Percentiles rank a stretch among this genome's conserved stretches.
These are phyloP conservation scores for Hyles vespertilio DNA, from an alignment of 1,140 invertebrate genomes.

Conservation along the genomic window DNA sequence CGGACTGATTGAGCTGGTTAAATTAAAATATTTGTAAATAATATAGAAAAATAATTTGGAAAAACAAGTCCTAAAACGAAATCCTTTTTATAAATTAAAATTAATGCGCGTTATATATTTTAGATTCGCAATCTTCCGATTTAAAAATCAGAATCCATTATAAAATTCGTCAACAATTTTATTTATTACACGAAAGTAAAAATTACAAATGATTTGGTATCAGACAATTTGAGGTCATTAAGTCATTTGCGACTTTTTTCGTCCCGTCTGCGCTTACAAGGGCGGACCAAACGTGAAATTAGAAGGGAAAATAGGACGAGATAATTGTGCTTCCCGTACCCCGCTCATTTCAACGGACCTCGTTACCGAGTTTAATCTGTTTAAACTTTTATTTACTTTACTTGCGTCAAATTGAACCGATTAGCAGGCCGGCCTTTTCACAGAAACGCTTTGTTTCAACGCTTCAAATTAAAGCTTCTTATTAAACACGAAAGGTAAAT, in stretches of 20 bases:
- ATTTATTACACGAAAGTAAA: too few relatives aligned
- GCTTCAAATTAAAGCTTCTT: slow-evolving; percentile 23
- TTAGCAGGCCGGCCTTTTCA: slow-evolving; percentile 37
- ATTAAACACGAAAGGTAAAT: not conserved
- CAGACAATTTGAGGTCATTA: not conserved
- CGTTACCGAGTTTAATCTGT: slow-evolving; percentile 66
- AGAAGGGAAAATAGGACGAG: slow-evolving; percentile 67
- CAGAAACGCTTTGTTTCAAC: slow-evolving; percentile 23
- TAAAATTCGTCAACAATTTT: too few relatives aligned
- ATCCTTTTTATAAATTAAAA: too few relatives aligned
- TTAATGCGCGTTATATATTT: too few relatives aligned
- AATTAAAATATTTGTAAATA: too few relatives aligned
- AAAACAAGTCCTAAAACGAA: too few relatives aligned
- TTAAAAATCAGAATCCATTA: too few relatives aligned
- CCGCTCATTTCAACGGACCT: slow-evolving; percentile 31
- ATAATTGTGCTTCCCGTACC: slow-evolving; percentile 51
- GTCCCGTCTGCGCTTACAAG: slow-evolving; percentile 29
- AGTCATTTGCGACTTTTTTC: slow-evolving; percentile 5
- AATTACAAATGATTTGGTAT: not conserved
- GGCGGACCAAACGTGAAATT: slow-evolving; percentile 58
- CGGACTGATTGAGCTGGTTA: not conserved
- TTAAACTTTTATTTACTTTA: slow-evolving; percentile 70
- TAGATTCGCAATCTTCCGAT: too few relatives aligned
- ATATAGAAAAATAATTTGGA: too few relatives aligned
- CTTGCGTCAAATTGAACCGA: slow-evolving; percentile 51